Evolutionary conservation across 2,888 invertebrate genomes (phyloP).

Genomic region (Sinodicranocentrus sp.): DNA sequence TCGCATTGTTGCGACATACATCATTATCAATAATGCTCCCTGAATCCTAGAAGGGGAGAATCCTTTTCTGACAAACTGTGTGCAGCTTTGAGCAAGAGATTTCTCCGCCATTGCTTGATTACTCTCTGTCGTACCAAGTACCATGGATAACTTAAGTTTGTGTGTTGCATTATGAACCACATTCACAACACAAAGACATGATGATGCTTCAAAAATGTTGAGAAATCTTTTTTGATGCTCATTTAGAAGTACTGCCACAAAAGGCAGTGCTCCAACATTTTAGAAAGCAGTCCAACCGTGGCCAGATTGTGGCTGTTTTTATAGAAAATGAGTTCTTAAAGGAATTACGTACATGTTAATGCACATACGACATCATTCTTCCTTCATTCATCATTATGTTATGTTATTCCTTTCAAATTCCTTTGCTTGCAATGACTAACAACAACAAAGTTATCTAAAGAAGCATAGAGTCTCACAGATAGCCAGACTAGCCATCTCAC

Average conservation of each 20-base stretch:
- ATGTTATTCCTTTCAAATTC: constrained; percentile 12
- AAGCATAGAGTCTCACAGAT: not conserved
- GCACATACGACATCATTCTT: constrained; percentile 28
- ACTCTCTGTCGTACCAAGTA: not conserved
- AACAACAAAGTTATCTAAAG: not conserved
- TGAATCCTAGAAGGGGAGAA: not conserved
- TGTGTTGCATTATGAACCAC: constrained; percentile 19
- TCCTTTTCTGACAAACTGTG: not conserved
- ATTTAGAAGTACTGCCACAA: constrained; percentile 51
- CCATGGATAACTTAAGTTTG: constrained; percentile 39
- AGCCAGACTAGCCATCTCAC: no score
- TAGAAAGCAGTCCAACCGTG: constrained; percentile 67
- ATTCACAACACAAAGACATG: constrained; percentile 38
- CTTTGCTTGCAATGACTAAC: not conserved
- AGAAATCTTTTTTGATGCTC: constrained; percentile 58
- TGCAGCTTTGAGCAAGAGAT: constrained; percentile 29
- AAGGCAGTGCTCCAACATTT: constrained; percentile 58
- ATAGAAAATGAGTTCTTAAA: constrained; percentile 44
- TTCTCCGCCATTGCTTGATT: constrained; percentile 42
- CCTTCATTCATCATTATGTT: constrained; percentile 28
- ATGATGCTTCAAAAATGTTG: constrained; percentile 53
- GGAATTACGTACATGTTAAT: constrained; percentile 43
- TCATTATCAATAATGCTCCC: constrained; percentile 33
- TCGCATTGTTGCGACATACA: constrained; percentile 45
- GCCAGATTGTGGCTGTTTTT: constrained; percentile 60